Evolutionary conservation across 2,797 vertebrate genomes (phyloP).

Genomic region (Poecilia wingei): DNA sequence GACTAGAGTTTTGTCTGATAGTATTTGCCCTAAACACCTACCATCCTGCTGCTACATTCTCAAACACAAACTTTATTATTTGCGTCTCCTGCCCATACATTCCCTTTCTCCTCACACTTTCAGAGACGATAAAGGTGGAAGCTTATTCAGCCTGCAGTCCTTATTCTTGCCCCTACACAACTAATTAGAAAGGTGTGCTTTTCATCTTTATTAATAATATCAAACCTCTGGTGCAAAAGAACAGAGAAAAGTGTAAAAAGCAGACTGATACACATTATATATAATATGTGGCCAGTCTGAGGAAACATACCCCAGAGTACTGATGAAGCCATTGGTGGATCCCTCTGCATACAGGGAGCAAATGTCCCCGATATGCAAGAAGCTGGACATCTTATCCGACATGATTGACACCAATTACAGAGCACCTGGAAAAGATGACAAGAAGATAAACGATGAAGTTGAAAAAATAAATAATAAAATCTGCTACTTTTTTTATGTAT

Average conservation of each 20-base stretch:
- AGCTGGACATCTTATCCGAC: slow-evolving; percentile 99
- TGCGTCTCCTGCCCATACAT: slow-evolving; percentile 11
- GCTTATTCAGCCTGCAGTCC: background rate
- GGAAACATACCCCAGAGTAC: slow-evolving; percentile 81
- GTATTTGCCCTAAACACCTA: background rate
- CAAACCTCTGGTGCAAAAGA: slow-evolving; percentile 6
- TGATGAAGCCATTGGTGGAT: slow-evolving; percentile 98
- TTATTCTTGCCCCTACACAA: background rate
- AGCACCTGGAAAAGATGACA: slow-evolving; percentile 47
- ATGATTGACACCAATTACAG: slow-evolving; percentile 72
- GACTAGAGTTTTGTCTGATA: background rate
- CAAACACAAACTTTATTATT: slow-evolving; percentile 14
- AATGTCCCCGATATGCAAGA: slow-evolving; percentile 98
- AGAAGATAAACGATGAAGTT: background rate
- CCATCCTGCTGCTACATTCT: slow-evolving; percentile 7
- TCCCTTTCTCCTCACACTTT: slow-evolving; percentile 32
- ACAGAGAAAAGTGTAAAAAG: slow-evolving; percentile 23
- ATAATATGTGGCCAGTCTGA: slow-evolving; percentile 23
- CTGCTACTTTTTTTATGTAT: background rate
- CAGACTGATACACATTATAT: background rate
- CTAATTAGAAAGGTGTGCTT: background rate
- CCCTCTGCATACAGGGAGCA: slow-evolving; percentile 98
- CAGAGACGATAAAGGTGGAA: slow-evolving; percentile 19
- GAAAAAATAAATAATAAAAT: background rate
- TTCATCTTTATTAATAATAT: background rate